phyloP scores from a whole-genome alignment of 2,888 invertebrate genomes.

The Ptychoptera albimana region DNA sequence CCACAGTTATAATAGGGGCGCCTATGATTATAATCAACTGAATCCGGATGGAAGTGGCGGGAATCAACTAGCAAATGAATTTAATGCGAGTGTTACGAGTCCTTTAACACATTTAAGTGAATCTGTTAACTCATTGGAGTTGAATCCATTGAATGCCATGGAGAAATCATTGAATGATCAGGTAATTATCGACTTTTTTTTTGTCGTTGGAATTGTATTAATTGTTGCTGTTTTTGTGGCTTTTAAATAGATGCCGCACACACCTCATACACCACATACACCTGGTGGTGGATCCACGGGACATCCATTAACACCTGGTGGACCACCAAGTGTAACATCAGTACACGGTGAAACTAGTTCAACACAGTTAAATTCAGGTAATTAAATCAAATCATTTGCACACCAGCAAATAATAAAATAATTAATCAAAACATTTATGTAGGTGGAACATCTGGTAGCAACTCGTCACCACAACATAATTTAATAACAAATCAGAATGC shows the following conservation, averaged over 20 bases:
- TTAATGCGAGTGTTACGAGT: constrained; percentile 43
- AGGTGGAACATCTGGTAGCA: too few relatives aligned
- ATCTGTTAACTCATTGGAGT: constrained; percentile 72
- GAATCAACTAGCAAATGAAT: background rate
- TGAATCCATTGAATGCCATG: constrained; percentile 68
- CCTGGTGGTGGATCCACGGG: constrained; percentile 55
- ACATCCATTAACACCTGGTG: constrained; percentile 55
- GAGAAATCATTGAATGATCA: constrained; percentile 84
- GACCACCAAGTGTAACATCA: constrained; percentile 68
- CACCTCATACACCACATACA: constrained; percentile 64
- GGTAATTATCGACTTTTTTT: constrained; percentile 32
- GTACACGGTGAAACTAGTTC: constrained; percentile 29
- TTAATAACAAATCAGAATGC: constrained; percentile 10
- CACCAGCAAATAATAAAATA: too few relatives aligned
- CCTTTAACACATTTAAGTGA: constrained; percentile 72
- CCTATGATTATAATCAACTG: constrained; percentile 9
- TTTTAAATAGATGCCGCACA: constrained; percentile 52
- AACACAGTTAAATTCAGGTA: constrained; percentile 14
- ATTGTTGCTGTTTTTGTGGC: constrained; percentile 5
- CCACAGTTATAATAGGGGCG: constrained; percentile 10
- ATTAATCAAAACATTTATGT: constrained; percentile 3
- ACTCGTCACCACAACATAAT: constrained; percentile 9
- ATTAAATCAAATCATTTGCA: too few relatives aligned
- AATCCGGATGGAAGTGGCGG: constrained; percentile 12
- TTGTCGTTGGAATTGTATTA: background rate